Evolutionary conservation across 1,140 invertebrate genomes (phyloP), one percentile per base, ranked within the genome.

Genomic region (Pogonomyrmex barbatus): DNA sequence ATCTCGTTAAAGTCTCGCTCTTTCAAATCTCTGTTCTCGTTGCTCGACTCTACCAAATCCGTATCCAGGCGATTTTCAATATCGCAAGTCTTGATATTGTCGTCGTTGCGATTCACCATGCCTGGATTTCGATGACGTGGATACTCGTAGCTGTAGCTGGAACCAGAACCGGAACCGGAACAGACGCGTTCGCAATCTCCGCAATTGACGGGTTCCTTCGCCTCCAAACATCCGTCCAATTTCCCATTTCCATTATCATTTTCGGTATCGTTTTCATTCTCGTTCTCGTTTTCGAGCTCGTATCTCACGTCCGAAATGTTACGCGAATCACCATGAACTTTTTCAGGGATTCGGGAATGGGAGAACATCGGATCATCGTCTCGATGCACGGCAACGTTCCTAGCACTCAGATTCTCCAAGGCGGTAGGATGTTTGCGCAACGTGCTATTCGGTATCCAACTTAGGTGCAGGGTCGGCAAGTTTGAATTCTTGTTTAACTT

Each of bases 401-500:
- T 92, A 8, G 68, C 92, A 2, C 93, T 93, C 75, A 94, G 93
- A 56, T 96, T 97, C 92, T 97, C 97, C 36, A 98, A 95, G 30
- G 97, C 97, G 4, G 96, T 96, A 1, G 98, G 98, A 93, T 98
- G 98, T 94, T 97, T 98, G 78, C 97, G 96, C n/a, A 99, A 94
- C 0, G 98, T 98, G 3, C 96, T 96, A 93, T 99, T 99, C 0
- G 98, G 98, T 89, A 99, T 98, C 98, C 98, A 99, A 73, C 98
- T 98, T 0, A 99, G 96, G 85, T 98, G 97, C 0, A 99, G 93
- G 0, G 98, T 99, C 0, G 98, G 97, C 65, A 97, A 95, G 88
- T 96, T 96, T 0, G 96, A 96, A 89, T 96, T 97, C 85, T 97
- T 97, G 90, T 97, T 97, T 90, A 97, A 96, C 92, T 96, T 98